Percentiles rank a stretch among this genome's conserved stretches.
phyloP scores from a whole-genome alignment of 2,113 vertebrate species.

The Oncorhynchus clarkii region DNA sequence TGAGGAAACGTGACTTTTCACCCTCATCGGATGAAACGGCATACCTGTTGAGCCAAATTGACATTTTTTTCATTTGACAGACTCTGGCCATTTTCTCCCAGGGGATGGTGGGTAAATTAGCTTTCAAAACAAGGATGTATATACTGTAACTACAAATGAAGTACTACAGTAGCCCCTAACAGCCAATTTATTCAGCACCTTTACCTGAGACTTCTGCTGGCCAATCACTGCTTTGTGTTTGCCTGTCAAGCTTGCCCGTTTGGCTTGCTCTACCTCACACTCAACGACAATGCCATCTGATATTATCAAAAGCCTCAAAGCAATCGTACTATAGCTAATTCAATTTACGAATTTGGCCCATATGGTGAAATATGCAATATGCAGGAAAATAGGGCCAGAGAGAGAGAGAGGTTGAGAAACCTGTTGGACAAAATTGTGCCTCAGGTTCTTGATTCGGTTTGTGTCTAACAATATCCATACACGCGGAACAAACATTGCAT shows the following conservation, averaged over 20 bases:
- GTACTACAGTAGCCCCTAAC: background rate
- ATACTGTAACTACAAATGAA: background rate
- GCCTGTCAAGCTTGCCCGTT: too few relatives aligned
- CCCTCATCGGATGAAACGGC: constrained; percentile 2
- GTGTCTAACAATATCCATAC: constrained; percentile 12
- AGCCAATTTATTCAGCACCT: constrained; percentile 5
- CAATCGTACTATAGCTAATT: constrained; percentile 12
- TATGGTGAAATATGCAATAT: too few relatives aligned
- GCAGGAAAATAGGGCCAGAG: too few relatives aligned
- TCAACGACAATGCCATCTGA: background rate
- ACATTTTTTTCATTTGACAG: constrained; percentile 16
- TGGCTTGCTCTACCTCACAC: background rate
- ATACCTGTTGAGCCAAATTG: background rate
- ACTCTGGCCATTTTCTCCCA: background rate
- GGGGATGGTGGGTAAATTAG: constrained; percentile 8
- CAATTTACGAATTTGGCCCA: too few relatives aligned
- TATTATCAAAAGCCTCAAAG: constrained; percentile 23
- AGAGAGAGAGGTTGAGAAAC: too few relatives aligned
- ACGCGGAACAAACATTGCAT: background rate
- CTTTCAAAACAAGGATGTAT: constrained; percentile 15
- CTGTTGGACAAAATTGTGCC: too few relatives aligned
- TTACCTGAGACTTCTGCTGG: constrained; percentile 18
- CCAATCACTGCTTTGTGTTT: constrained; percentile 9
- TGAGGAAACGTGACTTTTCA: constrained; percentile 23
- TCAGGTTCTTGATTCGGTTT: too few relatives aligned